Evolutionary conservation across 2,113 vertebrate species (phyloP), one percentile per base, ranked within the genome.

Genomic region (Rhineura floridana): DNA sequence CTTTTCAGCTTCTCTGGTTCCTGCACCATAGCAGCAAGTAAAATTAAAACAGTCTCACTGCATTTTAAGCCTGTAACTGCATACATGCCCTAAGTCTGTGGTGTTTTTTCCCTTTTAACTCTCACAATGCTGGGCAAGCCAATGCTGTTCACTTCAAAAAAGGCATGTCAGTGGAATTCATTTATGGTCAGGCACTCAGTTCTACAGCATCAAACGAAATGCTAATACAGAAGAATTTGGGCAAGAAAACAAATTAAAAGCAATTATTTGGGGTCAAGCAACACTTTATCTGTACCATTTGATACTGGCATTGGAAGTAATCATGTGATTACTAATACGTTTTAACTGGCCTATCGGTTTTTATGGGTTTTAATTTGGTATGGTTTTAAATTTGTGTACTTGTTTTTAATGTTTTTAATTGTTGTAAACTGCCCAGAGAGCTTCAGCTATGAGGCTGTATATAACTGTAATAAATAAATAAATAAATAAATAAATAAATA

Each of bases 21-120:
- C 86, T 91, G 72, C 86, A 91, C 93, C 95, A 94, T 94, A 92
- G 94, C 94, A 96, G 95, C 93, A 91, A 88, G 75, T 93, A 94
- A 95, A 96, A 95, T 94, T 95, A 96, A 91, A n/a, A n/a, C n/a
- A n/a, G n/a, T n/a, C n/a, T n/a, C n/a, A n/a, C n/a, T n/a, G n/a
- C n/a, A n/a, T n/a, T n/a, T n/a, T n/a, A n/a, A n/a, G n/a, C n/a
- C n/a, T n/a, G n/a, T n/a, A n/a, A n/a, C n/a, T n/a, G n/a, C n/a
- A n/a, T n/a, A n/a, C n/a, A n/a, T n/a, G n/a, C n/a, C n/a, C 62
- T 63, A 81, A 6, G 28, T 65, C 63, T 65, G 25, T 10, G 13
- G 33, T 33, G 25, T 9, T n/a, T 21, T 80, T 36, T 12, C 2
- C 33, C 67, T 28, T 3, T 9, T 33, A n/a, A 80, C 23, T 39